These are phyloP conservation scores for Linepithema humile DNA, from an alignment of 1,140 invertebrate genomes.

Conservation along the genomic window DNA sequence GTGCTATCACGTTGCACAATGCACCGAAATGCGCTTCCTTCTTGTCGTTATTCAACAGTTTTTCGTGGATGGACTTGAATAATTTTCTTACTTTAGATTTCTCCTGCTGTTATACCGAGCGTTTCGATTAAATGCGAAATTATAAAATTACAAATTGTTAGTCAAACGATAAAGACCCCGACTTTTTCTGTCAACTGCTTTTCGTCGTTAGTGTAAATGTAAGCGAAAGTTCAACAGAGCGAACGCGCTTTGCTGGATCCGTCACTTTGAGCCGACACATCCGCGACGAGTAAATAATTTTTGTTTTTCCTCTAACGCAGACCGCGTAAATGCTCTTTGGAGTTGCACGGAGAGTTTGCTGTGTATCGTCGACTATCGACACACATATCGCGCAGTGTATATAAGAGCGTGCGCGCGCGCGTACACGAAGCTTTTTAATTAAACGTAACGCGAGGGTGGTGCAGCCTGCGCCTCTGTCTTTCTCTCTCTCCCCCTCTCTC, in stretches of 20 bases:
- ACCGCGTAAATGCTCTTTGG: conserved; percentile 45
- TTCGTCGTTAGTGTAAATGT: neutral
- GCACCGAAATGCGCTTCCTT: neutral
- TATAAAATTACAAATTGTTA: neutral
- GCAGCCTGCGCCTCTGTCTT: conserved; percentile 42
- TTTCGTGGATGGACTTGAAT: neutral
- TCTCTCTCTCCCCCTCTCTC: conserved; percentile 24
- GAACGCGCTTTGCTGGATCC: neutral
- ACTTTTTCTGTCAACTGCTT: neutral
- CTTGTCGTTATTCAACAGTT: neutral
- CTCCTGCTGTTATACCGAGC: neutral
- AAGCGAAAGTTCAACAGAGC: neutral
- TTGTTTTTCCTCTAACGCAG: conserved; percentile 55
- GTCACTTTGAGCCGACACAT: conserved; percentile 42
- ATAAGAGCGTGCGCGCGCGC: conserved; percentile 45
- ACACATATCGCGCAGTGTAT: conserved; percentile 61
- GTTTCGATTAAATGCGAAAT: neutral
- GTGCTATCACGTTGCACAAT: neutral
- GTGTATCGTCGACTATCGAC: conserved; percentile 70
- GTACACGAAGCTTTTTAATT: conserved; percentile 82
- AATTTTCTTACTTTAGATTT: neutral
- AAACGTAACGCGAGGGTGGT: conserved; percentile 76
- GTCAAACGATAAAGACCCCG: neutral
- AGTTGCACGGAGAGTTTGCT: conserved; percentile 42
- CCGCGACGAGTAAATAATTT: conserved; percentile 60